phyloP scores from a whole-genome alignment of 1,140 invertebrate genomes.

The Drosophila tsacasi region DNA sequence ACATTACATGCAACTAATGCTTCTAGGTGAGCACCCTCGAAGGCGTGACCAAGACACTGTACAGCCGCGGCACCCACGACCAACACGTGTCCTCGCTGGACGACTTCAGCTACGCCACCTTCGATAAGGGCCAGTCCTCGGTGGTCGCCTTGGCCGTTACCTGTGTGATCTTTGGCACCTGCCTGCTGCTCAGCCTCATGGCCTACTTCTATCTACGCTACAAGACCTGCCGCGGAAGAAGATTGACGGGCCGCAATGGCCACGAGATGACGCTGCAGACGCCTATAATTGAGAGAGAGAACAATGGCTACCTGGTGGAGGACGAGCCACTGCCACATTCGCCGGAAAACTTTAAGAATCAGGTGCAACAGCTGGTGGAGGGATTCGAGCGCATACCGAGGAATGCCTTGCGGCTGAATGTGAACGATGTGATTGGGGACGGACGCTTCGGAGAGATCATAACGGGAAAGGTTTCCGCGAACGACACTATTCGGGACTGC shows the following conservation, averaged over 20 bases:
- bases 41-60: slow-evolving; percentile 88
- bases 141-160: slow-evolving; percentile 87
- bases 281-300: slow-evolving; percentile 89
- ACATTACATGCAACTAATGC: neutral
- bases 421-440: slow-evolving; percentile 88
- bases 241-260: slow-evolving; percentile 86
- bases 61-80: slow-evolving; percentile 87
- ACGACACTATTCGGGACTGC: slow-evolving; percentile 55
- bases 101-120: slow-evolving; percentile 77
- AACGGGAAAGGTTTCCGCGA: slow-evolving; percentile 86
- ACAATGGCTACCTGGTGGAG: slow-evolving; percentile 90
- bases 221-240: slow-evolving; percentile 86
- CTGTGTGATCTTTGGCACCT: slow-evolving; percentile 87
- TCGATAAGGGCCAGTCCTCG: slow-evolving; percentile 78
- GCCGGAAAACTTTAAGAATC: slow-evolving; percentile 90
- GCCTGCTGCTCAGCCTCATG: slow-evolving; percentile 87
- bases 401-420: slow-evolving; percentile 89
- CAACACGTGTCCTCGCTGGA: slow-evolving; percentile 69
- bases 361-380: slow-evolving; percentile 80
- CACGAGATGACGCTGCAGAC: slow-evolving; percentile 89
- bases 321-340: slow-evolving; percentile 86
- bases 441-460: slow-evolving; percentile 92
- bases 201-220: slow-evolving; percentile 87
- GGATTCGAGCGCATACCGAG: slow-evolving; percentile 88
- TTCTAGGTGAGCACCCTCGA: slow-evolving; percentile 87